Evolutionary conservation across 2,797 vertebrate species (phyloP).

Genomic region (Gymnothorax javanicus): DNA sequence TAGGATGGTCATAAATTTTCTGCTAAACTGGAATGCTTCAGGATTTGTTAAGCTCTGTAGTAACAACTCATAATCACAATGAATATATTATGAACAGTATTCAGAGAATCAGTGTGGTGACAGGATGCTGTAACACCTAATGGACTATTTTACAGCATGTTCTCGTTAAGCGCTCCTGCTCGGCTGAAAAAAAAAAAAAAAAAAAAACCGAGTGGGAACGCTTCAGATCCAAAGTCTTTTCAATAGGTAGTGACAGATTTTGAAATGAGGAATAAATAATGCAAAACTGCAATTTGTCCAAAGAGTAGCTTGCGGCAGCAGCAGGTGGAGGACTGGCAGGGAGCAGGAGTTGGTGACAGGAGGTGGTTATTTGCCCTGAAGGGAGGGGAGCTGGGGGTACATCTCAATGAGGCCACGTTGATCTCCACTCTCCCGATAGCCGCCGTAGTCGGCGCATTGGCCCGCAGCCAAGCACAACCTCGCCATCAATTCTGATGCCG

Average conservation of each 20-base stretch:
- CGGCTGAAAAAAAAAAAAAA: neutral
- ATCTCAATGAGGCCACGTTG: neutral
- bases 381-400: neutral
- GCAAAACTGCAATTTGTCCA: conserved; percentile 22
- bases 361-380: neutral
- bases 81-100: neutral
- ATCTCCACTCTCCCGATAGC: neutral
- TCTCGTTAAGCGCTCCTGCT: conserved; percentile 4
- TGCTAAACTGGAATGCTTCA: neutral
- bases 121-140: neutral
- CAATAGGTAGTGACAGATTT: conserved; percentile 24
- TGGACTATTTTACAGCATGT: neutral
- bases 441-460: neutral
- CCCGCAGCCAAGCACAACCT: neutral
- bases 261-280: conserved; percentile 27
- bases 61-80: neutral
- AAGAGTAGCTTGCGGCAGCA: neutral
- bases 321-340: neutral
- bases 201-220: neutral
- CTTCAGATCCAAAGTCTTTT: conserved; percentile 25
- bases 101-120: neutral
- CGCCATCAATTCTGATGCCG: neutral
- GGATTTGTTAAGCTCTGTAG: neutral
- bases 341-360: neutral
- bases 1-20: neutral